Conservation (phyloP, 2,797 vertebrate species). For the Acrocephalus scirpaceus region DNA sequence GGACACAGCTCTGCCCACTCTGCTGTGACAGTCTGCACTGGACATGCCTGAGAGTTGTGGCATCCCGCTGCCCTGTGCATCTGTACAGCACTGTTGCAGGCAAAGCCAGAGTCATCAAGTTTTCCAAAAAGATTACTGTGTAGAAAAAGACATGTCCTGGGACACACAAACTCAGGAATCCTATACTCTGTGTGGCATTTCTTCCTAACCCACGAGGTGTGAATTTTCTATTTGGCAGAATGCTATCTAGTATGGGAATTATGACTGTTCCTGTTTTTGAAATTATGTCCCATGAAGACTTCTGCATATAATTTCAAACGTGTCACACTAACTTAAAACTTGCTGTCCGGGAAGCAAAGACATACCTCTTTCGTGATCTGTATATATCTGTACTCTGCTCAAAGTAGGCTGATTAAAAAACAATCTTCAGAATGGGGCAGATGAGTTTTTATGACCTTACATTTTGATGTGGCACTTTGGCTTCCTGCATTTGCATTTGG, state of each 20-base stretch:
- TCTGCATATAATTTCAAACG: not conserved
- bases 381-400: not conserved
- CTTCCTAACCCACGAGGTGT: fast-evolving
- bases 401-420: not conserved
- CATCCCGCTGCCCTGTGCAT: not conserved
- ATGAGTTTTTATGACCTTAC: not conserved
- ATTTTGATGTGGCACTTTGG: not conserved
- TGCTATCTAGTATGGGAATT: not conserved
- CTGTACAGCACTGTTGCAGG: fast-evolving
- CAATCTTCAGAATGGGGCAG: not conserved
- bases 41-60: fast-evolving
- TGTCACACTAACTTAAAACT: not conserved
- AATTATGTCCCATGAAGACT: not conserved
- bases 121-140: not conserved
- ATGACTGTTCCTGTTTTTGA: not conserved
- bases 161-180: not conserved
- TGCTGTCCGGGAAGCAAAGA: not conserved
- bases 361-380: not conserved
- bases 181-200: not conserved
- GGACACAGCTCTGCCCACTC: fast-evolving
- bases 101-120: not conserved
- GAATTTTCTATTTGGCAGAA: not conserved
- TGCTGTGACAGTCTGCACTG: not conserved
- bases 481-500: not conserved
- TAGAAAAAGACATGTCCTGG: not conserved